Conservation (phyloP, 2,113 vertebrate species). For the Leptodactylus fuscus region DNA sequence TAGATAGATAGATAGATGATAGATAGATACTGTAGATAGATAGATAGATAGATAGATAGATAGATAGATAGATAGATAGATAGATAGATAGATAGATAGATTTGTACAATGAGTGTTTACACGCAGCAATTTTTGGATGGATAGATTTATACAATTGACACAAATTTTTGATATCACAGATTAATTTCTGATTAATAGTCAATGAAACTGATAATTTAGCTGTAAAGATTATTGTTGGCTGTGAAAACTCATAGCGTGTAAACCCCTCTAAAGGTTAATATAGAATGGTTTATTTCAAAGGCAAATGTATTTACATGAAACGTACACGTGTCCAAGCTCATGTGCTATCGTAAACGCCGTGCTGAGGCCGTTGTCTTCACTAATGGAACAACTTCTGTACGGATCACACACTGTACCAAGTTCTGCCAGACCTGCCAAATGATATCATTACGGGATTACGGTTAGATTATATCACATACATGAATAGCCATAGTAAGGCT, state of each 20-base stretch:
- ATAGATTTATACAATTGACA: too few species aligned
- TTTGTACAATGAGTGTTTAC: background rate
- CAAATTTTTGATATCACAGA: too few species aligned
- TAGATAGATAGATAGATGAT: background rate
- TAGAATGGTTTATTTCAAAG: conserved; percentile 61
- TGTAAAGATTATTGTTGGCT: background rate
- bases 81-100: background rate
- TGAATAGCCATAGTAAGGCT: too few species aligned
- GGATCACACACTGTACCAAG: conserved; percentile 96
- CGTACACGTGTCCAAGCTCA: conserved; percentile 98
- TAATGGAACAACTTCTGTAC: conserved; percentile 96
- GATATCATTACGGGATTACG: too few species aligned
- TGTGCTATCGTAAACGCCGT: conserved; percentile 98
- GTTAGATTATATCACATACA: too few species aligned
- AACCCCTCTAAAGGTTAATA: background rate
- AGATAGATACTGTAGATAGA: too few species aligned
- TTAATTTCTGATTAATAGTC: background rate
- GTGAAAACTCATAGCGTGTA: background rate
- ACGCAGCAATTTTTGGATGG: background rate
- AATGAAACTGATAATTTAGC: background rate
- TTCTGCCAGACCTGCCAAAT: conserved; percentile 88
- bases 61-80: too few species aligned
- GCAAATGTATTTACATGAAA: conserved; percentile 69
- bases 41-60: background rate
- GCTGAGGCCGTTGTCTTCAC: conserved; percentile 95